These are phyloP conservation scores for Heterodera filipjevi DNA, from an alignment of 2,888 invertebrate species.

Conservation along the genomic window DNA sequence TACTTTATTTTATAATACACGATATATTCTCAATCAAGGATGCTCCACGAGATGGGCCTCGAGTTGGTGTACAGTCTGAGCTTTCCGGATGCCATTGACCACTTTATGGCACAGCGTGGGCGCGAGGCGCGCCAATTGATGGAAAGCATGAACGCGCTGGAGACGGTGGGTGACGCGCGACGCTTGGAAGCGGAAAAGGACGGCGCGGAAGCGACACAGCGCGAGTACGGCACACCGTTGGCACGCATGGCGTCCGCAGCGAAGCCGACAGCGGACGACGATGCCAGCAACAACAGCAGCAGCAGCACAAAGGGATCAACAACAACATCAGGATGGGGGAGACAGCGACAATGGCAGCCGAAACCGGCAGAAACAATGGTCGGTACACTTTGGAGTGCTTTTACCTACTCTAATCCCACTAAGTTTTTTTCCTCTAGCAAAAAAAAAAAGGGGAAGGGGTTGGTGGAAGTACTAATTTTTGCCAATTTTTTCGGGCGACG, in stretches of 20 bases:
- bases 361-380: not conserved
- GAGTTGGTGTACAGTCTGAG: slow-evolving; percentile 56
- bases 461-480: too few species aligned
- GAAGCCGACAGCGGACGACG: slow-evolving; percentile 25
- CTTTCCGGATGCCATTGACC: slow-evolving; percentile 55
- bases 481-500: too few species aligned
- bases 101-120: slow-evolving; percentile 37
- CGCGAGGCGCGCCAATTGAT: slow-evolving; percentile 40
- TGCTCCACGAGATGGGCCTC: slow-evolving; percentile 59
- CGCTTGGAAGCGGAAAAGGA: slow-evolving; percentile 8
- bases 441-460: too few species aligned
- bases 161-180: slow-evolving; percentile 51
- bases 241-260: slow-evolving; percentile 34
- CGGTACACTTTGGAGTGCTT: not conserved
- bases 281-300: not conserved
- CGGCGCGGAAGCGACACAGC: slow-evolving; percentile 15
- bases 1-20: too few species aligned
- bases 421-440: too few species aligned
- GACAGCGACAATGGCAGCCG: not conserved
- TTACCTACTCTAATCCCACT: too few species aligned
- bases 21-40: slow-evolving; percentile 51
- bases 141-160: slow-evolving; percentile 56
- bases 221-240: slow-evolving; percentile 48
- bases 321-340: slow-evolving; percentile 5
- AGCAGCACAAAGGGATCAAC: slow-evolving; percentile 27